Percentiles rank a stretch among this genome's conserved stretches.
These are phyloP conservation scores for Hyla sarda DNA, from an alignment of 2,113 vertebrate species.

Conservation along the genomic window DNA sequence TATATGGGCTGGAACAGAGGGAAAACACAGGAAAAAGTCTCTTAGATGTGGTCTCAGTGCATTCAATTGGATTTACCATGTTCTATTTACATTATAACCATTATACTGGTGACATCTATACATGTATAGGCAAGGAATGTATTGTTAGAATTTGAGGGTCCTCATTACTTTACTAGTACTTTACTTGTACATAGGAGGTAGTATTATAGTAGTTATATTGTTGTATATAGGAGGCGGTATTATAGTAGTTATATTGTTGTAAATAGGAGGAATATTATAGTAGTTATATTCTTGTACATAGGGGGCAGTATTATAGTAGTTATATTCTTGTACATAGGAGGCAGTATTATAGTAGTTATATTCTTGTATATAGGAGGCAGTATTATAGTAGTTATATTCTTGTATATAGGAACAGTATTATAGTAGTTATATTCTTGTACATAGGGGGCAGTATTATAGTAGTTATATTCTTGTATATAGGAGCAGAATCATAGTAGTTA, in stretches of 20 bases:
- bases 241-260: no score
- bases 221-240: no score
- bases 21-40: background rate
- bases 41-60: background rate
- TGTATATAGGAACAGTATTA: background rate
- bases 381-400: no score
- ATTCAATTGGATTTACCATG: background rate
- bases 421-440: background rate
- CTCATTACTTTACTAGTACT: no score
- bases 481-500: constrained; percentile 21
- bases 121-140: background rate
- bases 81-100: background rate
- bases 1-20: background rate
- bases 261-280: no score
- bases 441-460: constrained; percentile 23
- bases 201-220: constrained; percentile 22
- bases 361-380: no score
- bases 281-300: no score
- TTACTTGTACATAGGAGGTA: background rate
- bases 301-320: no score
- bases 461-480: constrained; percentile 12
- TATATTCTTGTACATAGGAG: no score
- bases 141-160: no score
- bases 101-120: background rate
- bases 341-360: no score